Evolutionary conservation across 2,888 invertebrate species (phyloP).

Genomic region (Empis stercorea): DNA sequence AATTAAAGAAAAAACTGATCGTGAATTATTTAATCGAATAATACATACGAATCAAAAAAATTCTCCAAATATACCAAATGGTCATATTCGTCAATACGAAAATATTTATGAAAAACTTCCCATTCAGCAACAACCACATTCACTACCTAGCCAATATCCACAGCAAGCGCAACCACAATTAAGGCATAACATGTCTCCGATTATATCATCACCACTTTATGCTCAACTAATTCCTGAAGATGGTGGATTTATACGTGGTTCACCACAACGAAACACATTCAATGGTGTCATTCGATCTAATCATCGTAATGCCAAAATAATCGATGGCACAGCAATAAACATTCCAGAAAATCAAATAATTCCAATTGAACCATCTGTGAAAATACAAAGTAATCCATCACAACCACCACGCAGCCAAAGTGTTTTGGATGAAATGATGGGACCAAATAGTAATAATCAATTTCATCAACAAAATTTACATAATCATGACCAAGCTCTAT

Average conservation of each 20-base stretch:
- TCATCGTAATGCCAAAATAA: conserved; percentile 24
- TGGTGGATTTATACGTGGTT: conserved; percentile 26
- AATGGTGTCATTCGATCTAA: conserved; percentile 21
- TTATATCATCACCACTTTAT: conserved; percentile 10
- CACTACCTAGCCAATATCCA: conserved; percentile 12
- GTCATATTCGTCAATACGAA: conserved; percentile 20
- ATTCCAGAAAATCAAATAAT: conserved; percentile 10
- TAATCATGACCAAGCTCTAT: conserved; percentile 22
- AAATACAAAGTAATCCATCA: conserved; percentile 2
- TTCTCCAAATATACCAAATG: neutral
- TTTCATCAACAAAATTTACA: conserved; percentile 18
- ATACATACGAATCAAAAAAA: conserved; percentile 13
- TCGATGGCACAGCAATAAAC: conserved; percentile 19
- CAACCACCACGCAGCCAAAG: conserved; percentile 29
- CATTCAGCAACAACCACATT: neutral
- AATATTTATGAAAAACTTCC: conserved; percentile 16
- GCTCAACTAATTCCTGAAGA: conserved; percentile 14
- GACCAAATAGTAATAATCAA: conserved; percentile 3
- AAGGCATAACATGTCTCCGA: conserved; percentile 10
- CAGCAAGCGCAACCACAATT: conserved; percentile 14
- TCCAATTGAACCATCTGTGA: conserved; percentile 1
- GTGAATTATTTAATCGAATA: conserved; percentile 28
- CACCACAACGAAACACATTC: conserved; percentile 30
- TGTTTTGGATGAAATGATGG: conserved; percentile 26
- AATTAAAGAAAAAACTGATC: conserved; percentile 31